Conservation (phyloP, 2,888 invertebrate genomes). For the Nomada lathburiana region DNA sequence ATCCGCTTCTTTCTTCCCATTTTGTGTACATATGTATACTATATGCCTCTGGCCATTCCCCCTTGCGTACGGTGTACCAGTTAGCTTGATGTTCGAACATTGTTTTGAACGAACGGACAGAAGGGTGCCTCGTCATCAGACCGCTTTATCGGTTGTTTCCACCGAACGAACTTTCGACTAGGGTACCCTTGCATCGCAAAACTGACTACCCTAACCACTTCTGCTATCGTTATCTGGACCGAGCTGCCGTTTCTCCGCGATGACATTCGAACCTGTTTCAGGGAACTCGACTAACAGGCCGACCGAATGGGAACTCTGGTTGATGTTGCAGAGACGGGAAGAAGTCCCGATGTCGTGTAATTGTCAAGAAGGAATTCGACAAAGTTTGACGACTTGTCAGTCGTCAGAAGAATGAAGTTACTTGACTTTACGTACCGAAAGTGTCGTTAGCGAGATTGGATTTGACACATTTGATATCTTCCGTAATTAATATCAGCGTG, state of each 20-base stretch:
- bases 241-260: conserved; percentile 58
- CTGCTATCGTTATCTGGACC: conserved; percentile 47
- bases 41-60: background rate
- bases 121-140: conserved; percentile 39
- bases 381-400: no score
- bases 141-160: conserved; percentile 70
- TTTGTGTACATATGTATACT: background rate
- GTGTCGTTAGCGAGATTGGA: background rate
- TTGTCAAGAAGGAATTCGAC: background rate
- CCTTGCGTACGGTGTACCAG: no score
- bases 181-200: conserved; percentile 51
- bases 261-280: conserved; percentile 56
- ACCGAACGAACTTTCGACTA: conserved; percentile 69
- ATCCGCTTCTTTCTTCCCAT: background rate
- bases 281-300: conserved; percentile 51
- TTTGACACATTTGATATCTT: background rate
- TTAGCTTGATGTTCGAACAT: background rate
- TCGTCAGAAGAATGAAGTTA: no score
- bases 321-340: conserved; percentile 12
- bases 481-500: no score
- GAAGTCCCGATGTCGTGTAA: background rate
- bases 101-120: conserved; percentile 51
- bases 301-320: conserved; percentile 31
- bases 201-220: conserved; percentile 43
- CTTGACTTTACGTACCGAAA: no score